Percentiles rank a stretch among this genome's conserved stretches.
Conservation (phyloP, 2,113 vertebrate species). For the Canis aureus region DNA sequence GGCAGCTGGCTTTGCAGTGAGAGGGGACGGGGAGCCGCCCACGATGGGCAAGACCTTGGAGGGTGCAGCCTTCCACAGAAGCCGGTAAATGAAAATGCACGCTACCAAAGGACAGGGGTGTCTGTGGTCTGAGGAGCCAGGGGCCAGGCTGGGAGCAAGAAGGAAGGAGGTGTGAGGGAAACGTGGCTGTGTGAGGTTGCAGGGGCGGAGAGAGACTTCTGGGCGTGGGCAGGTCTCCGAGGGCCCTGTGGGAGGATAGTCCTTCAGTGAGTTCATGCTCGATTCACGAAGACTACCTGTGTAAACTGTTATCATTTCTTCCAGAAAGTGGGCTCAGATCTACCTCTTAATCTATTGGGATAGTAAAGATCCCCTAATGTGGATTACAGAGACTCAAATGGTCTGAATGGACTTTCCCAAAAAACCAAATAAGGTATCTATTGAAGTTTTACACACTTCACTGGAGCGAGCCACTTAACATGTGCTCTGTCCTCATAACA, state of each 20-base stretch:
- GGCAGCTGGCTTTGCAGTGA: rapidly evolving
- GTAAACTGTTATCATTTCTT: background rate
- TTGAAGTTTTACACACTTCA: background rate
- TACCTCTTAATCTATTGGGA: background rate
- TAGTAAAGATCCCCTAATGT: background rate
- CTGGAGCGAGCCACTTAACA: background rate
- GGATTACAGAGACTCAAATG: background rate
- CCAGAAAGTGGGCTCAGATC: background rate
- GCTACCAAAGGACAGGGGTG: rapidly evolving
- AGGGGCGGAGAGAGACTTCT: background rate
- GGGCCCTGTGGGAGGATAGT: background rate
- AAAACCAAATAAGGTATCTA: background rate
- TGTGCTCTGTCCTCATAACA: too few relatives aligned
- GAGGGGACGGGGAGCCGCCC: rapidly evolving
- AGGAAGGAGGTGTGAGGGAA: rapidly evolving
- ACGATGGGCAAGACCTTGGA: background rate
- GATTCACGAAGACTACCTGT: background rate
- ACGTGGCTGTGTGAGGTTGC: rapidly evolving
- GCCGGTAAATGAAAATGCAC: too few relatives aligned
- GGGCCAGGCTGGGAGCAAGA: background rate
- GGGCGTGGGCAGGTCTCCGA: too few relatives aligned
- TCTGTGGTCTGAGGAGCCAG: rapidly evolving
- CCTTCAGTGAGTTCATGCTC: rapidly evolving
- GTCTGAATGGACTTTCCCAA: background rate
- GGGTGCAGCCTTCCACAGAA: background rate